These are phyloP conservation scores for Mylabris sibirica DNA, from an alignment of 2,888 invertebrate genomes.

Conservation along the genomic window DNA sequence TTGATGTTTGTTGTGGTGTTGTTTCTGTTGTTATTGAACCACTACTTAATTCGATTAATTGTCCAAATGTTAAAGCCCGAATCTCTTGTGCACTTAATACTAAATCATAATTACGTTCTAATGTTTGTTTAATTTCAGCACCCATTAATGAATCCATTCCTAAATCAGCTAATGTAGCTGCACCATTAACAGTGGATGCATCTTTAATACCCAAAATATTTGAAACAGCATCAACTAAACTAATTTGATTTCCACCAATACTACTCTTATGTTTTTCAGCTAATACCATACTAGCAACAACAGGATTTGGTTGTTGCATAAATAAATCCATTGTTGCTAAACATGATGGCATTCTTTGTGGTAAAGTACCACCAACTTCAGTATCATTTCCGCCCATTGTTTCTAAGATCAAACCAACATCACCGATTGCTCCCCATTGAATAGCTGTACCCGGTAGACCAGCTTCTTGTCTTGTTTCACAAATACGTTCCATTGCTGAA, in stretches of 20 bases:
- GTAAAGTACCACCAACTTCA: slow-evolving; percentile 93
- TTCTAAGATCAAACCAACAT: slow-evolving; percentile 92
- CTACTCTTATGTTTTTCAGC: slow-evolving; percentile 81
- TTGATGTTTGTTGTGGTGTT: slow-evolving; percentile 16
- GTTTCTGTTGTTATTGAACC: slow-evolving; percentile 37
- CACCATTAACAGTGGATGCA: slow-evolving; percentile 75
- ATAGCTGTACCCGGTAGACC: slow-evolving; percentile 89
- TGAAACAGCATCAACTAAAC: slow-evolving; percentile 80
- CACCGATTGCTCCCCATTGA: slow-evolving; percentile 99
- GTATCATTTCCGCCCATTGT: slow-evolving; percentile 89
- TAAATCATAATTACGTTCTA: slow-evolving; percentile 92
- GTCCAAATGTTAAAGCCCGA: slow-evolving; percentile 80
- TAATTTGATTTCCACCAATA: slow-evolving; percentile 66
- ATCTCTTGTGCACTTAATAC: slow-evolving; percentile 92
- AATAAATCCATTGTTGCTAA: slow-evolving; percentile 87
- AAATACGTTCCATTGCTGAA: slow-evolving; percentile 95
- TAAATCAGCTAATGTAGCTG: slow-evolving; percentile 86
- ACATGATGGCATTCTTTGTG: slow-evolving; percentile 95
- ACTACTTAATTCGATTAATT: slow-evolving; percentile 69
- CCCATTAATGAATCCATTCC: slow-evolving; percentile 99
- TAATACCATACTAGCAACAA: slow-evolving; percentile 83
- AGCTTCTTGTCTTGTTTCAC: slow-evolving; percentile 82
- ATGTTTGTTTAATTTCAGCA: slow-evolving; percentile 96
- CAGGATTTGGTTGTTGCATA: slow-evolving; percentile 87
- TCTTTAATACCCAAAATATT: slow-evolving; percentile 94